Percentiles rank a stretch among this genome's conserved stretches.
Conservation (phyloP, 2,888 invertebrate genomes). For the Chorisops tibialis region DNA sequence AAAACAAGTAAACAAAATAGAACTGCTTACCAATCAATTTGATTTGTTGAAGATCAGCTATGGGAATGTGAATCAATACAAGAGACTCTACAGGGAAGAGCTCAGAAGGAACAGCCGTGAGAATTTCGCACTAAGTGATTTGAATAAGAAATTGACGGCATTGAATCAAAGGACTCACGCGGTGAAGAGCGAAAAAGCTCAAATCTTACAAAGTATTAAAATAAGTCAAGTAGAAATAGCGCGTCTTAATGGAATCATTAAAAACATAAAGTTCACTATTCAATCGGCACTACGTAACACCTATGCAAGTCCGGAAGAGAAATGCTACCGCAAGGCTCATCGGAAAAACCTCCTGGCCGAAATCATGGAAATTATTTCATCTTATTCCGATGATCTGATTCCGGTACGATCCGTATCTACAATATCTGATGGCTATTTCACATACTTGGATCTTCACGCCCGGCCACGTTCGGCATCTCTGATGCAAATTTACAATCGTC, state of each 20-base stretch:
- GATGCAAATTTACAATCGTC: conserved; percentile 42
- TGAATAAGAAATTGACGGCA: conserved; percentile 53
- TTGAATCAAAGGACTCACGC: conserved; percentile 48
- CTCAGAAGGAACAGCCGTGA: conserved; percentile 50
- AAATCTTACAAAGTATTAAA: conserved; percentile 45
- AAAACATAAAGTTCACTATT: conserved; percentile 61
- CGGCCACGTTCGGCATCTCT: conserved; percentile 51
- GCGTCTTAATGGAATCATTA: conserved; percentile 58
- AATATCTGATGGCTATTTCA: conserved; percentile 38
- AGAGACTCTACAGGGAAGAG: conserved; percentile 46
- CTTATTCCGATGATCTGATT: conserved; percentile 39
- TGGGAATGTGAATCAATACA: conserved; percentile 50
- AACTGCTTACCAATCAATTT: conserved; percentile 59
- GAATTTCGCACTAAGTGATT: conserved; percentile 50
- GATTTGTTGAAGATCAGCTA: conserved; percentile 56
- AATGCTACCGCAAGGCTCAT: conserved; percentile 54
- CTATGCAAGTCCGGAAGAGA: conserved; percentile 46
- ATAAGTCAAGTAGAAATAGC: conserved; percentile 55
- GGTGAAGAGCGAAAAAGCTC: conserved; percentile 42
- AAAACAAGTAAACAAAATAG: conserved; percentile 64
- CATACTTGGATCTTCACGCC: conserved; percentile 65
- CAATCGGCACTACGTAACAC: conserved; percentile 56
- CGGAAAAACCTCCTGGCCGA: conserved; percentile 59
- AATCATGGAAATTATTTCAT: conserved; percentile 48
- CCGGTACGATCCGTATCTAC: conserved; percentile 47